Evolutionary conservation across 2,888 invertebrate species (phyloP).

Genomic region (Gnatocerus cornutus): DNA sequence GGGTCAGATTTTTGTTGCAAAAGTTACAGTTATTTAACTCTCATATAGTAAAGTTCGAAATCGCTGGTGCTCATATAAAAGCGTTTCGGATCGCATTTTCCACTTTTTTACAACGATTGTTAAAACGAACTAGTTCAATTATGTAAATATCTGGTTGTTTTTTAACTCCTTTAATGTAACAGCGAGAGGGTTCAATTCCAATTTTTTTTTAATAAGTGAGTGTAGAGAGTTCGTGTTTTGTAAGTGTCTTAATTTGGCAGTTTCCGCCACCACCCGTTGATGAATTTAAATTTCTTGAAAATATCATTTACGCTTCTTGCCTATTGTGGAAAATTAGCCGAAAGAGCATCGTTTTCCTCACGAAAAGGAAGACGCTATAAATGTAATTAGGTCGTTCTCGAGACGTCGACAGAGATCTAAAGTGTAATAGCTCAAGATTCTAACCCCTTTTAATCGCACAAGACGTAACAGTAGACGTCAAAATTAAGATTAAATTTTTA

Average conservation of each 20-base stretch:
- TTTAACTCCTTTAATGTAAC: no score
- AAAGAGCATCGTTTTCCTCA: constrained; percentile 22
- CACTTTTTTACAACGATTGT: not conserved
- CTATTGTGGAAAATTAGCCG: constrained; percentile 26
- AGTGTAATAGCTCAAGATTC: constrained; percentile 34
- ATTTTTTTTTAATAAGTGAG: no score
- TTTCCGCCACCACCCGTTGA: not conserved
- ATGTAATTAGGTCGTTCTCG: constrained; percentile 38
- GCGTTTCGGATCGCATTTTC: no score
- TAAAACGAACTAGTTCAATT: not conserved
- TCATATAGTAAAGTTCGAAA: no score
- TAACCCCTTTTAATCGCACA: constrained; percentile 35
- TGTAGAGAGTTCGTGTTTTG: no score
- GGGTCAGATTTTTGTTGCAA: no score
- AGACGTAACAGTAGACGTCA: constrained; percentile 29
- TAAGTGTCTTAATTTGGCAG: not conserved
- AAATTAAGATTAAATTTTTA: constrained; percentile 28
- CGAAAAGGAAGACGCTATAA: constrained; percentile 24
- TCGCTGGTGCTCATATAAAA: no score
- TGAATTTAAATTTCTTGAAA: constrained; percentile 3
- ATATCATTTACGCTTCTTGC: constrained; percentile 18
- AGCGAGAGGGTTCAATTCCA: no score
- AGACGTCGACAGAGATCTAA: constrained; percentile 34
- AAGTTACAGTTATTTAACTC: no score
- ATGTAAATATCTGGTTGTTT: not conserved